Percentiles rank a stretch among this genome's conserved stretches.
These are phyloP conservation scores for Rhyacophila evoluta DNA, from an alignment of 2,888 invertebrate genomes.

Conservation along the genomic window DNA sequence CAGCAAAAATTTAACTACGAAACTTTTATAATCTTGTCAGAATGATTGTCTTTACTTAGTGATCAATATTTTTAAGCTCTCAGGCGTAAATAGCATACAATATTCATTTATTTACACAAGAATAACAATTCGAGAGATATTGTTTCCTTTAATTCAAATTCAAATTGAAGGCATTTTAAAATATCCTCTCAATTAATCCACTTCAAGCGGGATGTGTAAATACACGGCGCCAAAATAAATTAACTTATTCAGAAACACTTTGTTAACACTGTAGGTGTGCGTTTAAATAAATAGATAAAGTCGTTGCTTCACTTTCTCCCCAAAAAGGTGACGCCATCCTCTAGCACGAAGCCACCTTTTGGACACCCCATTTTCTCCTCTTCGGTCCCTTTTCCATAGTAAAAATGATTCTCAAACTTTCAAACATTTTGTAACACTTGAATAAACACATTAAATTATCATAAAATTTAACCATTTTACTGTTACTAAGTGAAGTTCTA, in stretches of 20 bases:
- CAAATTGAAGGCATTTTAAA: constrained; percentile 8
- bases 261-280: constrained; percentile 9
- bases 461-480: no score
- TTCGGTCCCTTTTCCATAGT: neutral
- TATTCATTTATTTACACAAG: neutral
- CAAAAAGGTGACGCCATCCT: neutral
- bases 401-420: neutral
- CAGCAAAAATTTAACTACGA: no score
- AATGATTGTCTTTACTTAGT: no score
- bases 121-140: neutral
- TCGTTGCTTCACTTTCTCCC: constrained; percentile 1
- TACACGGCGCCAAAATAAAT: constrained; percentile 8
- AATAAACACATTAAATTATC: no score
- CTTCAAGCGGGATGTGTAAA: constrained; percentile 22
- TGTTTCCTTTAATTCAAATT: constrained; percentile 4
- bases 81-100: neutral
- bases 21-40: no score
- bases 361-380: neutral
- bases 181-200: neutral
- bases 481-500: no score
- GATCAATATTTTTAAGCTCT: no score
- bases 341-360: neutral
- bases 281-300: constrained; percentile 24
- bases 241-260: constrained; percentile 22
- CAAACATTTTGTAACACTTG: no score